Conservation (phyloP, 2,113 vertebrate genomes). For the Potamarius usumacintae region DNA sequence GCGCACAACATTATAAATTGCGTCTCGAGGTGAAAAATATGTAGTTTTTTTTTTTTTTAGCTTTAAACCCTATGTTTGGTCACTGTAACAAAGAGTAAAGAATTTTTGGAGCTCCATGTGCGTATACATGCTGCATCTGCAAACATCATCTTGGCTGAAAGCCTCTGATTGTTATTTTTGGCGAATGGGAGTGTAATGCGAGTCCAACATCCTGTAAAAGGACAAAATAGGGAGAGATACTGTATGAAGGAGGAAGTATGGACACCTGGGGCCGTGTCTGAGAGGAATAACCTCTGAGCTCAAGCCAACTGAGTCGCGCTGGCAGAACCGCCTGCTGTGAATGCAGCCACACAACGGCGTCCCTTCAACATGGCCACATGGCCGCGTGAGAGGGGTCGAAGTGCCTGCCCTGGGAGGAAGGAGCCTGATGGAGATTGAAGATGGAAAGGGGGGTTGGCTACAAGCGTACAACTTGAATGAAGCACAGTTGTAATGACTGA, state of each 20-base stretch:
- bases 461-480: conserved; percentile 33
- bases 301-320: conserved; percentile 49
- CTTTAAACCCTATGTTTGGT: not conserved
- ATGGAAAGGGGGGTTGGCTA: conserved; percentile 22
- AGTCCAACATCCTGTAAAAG: conserved; percentile 37
- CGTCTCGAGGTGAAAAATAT: not conserved
- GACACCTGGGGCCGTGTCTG: conserved; percentile 60
- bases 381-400: conserved; percentile 55
- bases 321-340: conserved; percentile 43
- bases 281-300: conserved; percentile 59
- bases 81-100: not conserved
- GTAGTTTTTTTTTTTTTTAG: not conserved
- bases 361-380: conserved; percentile 45
- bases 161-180: conserved; percentile 32
- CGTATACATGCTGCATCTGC: conserved; percentile 28
- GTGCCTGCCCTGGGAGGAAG: conserved; percentile 46
- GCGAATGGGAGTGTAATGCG: conserved; percentile 33
- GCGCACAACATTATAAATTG: not conserved
- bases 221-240: conserved; percentile 35
- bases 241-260: conserved; percentile 50
- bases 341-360: conserved; percentile 38
- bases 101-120: not conserved
- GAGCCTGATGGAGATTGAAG: conserved; percentile 52
- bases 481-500: conserved; percentile 36
- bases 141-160: not conserved